A percentile compares a stretch with the other conserved stretches of the same genome.
These are phyloP conservation scores for Oxyura jamaicensis DNA, from an alignment of 2,113 vertebrate species.

Conservation along the genomic window DNA sequence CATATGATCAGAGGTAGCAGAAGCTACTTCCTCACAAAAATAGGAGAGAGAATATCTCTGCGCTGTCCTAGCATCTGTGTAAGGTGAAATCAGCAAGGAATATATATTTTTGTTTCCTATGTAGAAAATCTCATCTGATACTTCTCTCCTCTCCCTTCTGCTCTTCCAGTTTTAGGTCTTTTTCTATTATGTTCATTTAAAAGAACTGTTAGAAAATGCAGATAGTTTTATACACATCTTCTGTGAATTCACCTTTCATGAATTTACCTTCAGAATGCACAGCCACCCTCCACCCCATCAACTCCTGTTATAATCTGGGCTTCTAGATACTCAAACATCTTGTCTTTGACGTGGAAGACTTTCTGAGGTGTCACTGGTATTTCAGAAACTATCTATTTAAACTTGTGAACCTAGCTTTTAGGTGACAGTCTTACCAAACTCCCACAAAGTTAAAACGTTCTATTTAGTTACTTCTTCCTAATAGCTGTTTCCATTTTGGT, in stretches of 20 bases:
- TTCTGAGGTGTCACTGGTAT: not conserved
- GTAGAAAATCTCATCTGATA: not conserved
- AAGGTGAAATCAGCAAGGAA: not conserved
- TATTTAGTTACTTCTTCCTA: not conserved
- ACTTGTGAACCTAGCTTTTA: not conserved
- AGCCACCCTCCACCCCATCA: not conserved
- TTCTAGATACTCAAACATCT: not conserved
- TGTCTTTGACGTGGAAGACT: not conserved
- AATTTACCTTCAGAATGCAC: not conserved
- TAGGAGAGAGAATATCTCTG: not conserved
- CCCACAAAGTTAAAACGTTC: not conserved
- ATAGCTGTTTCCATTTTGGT: not conserved
- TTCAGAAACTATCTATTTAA: not conserved
- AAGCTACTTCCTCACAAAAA: not conserved
- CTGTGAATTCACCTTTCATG: not conserved
- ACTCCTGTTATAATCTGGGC: not conserved
- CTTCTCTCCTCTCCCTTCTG: not conserved
- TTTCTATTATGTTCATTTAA: not conserved
- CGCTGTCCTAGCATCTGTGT: not conserved
- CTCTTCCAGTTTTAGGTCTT: not conserved
- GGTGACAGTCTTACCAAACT: not conserved
- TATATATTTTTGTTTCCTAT: not conserved
- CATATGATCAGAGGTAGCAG: not conserved
- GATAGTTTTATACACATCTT: not conserved
- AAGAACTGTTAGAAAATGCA: not conserved